Conservation (phyloP, 2,113 vertebrate genomes). For the Ancistrus triradiatus region DNA sequence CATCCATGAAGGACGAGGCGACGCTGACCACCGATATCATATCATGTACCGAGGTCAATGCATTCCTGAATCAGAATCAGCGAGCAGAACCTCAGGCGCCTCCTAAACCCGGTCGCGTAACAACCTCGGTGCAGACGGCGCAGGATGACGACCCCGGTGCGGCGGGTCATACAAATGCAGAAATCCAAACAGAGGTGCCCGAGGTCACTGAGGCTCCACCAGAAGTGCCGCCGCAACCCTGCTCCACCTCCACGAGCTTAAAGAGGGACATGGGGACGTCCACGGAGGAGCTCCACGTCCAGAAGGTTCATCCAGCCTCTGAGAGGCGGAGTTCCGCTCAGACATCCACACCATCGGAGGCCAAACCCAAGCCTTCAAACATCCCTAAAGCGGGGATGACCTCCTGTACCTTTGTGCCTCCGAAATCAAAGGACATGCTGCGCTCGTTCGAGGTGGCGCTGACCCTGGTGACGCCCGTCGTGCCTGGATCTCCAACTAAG, state of each 20-base stretch:
- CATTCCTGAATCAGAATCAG: background rate
- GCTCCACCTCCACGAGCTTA: background rate
- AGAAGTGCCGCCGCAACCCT: slow-evolving; percentile 4
- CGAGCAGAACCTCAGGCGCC: slow-evolving; percentile 46
- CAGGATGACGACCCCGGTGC: background rate
- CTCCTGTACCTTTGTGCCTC: slow-evolving; percentile 93
- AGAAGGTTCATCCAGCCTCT: slow-evolving; percentile 31
- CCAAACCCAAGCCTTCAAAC: slow-evolving; percentile 90
- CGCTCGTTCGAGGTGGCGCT: slow-evolving; percentile 76
- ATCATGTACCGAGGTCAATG: too few species aligned
- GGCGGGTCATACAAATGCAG: slow-evolving; percentile 14
- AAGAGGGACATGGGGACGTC: slow-evolving; percentile 59
- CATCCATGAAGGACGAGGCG: background rate
- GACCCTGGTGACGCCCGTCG: slow-evolving; percentile 60
- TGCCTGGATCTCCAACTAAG: slow-evolving; percentile 16
- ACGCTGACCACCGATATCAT: background rate
- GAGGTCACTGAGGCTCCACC: slow-evolving; percentile 18
- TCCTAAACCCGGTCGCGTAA: background rate
- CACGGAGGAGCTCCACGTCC: slow-evolving; percentile 53
- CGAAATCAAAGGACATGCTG: slow-evolving; percentile 76
- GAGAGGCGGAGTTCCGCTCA: slow-evolving; percentile 60
- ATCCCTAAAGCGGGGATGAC: slow-evolving; percentile 96
- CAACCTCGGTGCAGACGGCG: background rate
- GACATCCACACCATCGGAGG: slow-evolving; percentile 80
- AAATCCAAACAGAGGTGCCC: slow-evolving; percentile 51